phyloP scores from a whole-genome alignment of 1,140 invertebrate species.

The Magallana angulata region DNA sequence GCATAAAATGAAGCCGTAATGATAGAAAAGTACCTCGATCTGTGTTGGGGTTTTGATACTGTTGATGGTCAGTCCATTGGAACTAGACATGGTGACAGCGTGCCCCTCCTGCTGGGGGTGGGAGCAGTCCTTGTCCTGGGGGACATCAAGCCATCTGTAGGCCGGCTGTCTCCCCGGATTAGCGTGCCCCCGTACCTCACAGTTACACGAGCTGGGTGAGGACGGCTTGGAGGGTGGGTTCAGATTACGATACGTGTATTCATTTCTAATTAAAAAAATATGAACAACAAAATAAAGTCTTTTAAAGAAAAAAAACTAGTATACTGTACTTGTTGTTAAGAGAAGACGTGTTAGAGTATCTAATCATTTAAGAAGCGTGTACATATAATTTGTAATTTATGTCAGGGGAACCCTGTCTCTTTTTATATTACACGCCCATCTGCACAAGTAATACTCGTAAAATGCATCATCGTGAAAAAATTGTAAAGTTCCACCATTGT shows the following conservation, averaged over 20 bases:
- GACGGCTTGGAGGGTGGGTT: background rate
- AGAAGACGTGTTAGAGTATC: too few relatives aligned
- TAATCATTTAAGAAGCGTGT: too few relatives aligned
- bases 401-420: too few relatives aligned
- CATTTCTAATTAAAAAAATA: background rate
- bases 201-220: background rate
- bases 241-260: constrained; percentile 42
- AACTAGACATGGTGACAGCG: background rate
- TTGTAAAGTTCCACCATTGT: too few relatives aligned
- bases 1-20: too few relatives aligned
- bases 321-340: too few relatives aligned
- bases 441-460: too few relatives aligned
- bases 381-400: too few relatives aligned
- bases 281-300: background rate
- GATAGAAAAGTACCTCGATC: background rate
- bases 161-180: background rate
- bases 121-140: background rate
- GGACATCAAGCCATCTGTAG: background rate
- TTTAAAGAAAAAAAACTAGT: background rate
- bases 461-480: too few relatives aligned
- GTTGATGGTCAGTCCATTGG: background rate
- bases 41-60: background rate
- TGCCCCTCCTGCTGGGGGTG: background rate
- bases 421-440: too few relatives aligned
- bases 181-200: background rate